Conservation (phyloP, 2,113 vertebrate genomes). For the Trematocara zebra region DNA sequence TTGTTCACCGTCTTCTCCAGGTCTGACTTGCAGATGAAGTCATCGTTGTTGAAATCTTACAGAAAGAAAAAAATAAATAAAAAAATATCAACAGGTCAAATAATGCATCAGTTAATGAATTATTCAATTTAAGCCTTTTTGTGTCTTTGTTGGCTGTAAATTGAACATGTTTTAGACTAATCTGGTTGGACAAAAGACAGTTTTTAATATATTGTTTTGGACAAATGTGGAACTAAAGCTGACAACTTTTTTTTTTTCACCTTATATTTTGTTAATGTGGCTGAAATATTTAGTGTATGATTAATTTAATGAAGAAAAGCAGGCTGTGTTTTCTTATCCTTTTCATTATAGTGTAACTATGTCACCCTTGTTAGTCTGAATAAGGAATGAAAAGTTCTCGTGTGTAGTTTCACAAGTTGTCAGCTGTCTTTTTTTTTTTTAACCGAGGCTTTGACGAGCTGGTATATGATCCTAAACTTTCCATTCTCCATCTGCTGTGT, state of each 20-base stretch:
- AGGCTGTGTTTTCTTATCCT: neutral
- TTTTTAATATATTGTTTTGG: neutral
- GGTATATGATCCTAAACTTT: slow-evolving; percentile 57
- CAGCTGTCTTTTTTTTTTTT: slow-evolving; percentile 49
- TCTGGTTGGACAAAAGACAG: neutral
- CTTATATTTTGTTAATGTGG: neutral
- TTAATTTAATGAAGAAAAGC: neutral
- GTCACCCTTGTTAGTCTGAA: neutral
- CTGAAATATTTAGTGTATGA: neutral
- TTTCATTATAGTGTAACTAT: neutral
- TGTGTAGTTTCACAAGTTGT: slow-evolving; percentile 37
- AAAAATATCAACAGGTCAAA: neutral
- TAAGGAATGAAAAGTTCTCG: slow-evolving; percentile 48
- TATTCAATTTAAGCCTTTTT: neutral
- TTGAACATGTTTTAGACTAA: neutral
- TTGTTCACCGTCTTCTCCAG: slow-evolving; percentile 90
- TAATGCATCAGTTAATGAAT: neutral
- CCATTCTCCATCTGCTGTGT: slow-evolving; percentile 11
- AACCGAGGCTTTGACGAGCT: slow-evolving; percentile 50
- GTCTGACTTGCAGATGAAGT: slow-evolving; percentile 90
- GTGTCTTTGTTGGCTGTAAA: neutral
- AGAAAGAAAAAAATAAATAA: neutral
- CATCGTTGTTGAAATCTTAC: slow-evolving; percentile 91
- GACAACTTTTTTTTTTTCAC: neutral
- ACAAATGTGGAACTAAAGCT: neutral